Conservation (phyloP, 1,140 invertebrate genomes). For the Heliconius eleuchia region DNA sequence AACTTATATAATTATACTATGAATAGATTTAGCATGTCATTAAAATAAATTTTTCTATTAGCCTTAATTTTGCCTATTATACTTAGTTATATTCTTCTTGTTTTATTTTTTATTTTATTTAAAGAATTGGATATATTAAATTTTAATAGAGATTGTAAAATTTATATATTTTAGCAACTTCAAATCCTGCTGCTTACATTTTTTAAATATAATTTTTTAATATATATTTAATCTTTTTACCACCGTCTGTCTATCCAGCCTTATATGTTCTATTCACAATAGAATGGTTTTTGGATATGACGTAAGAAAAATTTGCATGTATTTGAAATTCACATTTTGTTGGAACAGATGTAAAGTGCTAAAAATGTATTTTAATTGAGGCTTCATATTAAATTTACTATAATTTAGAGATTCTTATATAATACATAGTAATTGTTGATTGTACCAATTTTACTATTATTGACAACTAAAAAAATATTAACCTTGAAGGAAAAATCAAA, state of each 20-base stretch:
- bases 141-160: too few relatives aligned
- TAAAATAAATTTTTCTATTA: too few relatives aligned
- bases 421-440: neutral
- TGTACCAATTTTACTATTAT: neutral
- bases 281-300: conserved; percentile 26
- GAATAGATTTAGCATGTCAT: neutral
- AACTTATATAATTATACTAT: neutral
- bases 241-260: conserved; percentile 12
- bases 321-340: conserved; percentile 1
- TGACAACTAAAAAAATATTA: neutral
- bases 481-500: neutral
- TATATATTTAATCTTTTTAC: neutral
- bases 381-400: too few relatives aligned
- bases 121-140: too few relatives aligned
- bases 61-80: too few relatives aligned
- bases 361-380: neutral
- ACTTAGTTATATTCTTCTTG: too few relatives aligned
- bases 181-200: too few relatives aligned
- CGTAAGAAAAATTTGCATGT: neutral
- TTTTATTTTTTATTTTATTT: too few relatives aligned
- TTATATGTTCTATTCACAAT: conserved; percentile 24
- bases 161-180: too few relatives aligned
- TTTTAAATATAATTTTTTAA: too few relatives aligned
- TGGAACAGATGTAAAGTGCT: neutral
- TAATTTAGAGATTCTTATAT: too few relatives aligned